Evolutionary conservation across 2,888 invertebrate species (phyloP), one percentile per base, ranked within the genome.

Genomic region (Busseola fusca): DNA sequence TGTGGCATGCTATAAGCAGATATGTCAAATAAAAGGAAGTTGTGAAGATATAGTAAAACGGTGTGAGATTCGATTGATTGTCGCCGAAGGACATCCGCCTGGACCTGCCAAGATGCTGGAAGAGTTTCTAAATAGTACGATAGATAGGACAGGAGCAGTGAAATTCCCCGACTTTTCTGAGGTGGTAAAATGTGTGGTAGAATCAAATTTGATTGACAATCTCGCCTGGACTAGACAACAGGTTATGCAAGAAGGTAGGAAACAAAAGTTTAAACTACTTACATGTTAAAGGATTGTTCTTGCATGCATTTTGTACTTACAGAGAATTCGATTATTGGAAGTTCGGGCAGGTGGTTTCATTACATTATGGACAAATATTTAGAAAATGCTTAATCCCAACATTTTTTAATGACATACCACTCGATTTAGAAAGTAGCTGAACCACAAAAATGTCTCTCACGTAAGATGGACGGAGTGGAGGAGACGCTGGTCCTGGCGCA

Each of bases 91-190:
- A 0, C 90, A 90, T 27, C 89, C 90, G 0, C 77, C 88, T 0
- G 92, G 92, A 0, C 92, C 96, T 75, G 93, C 88, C 71, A 84
- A 80, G 42, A 85, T 76, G 21, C 83, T 95, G 0, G 92, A 94
- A 76, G 18, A 75, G 3, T 90, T 90, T 58, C 86, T 95, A 0
- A 94, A 94, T 56, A 73, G 73, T 0, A 90, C 89, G 0, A 89
- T 91, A 12, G 90, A 87, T 0, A 74, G 67, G 14, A 85, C 90
- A 30, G 94, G 94, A 0, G 64, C 84, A 9, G 89, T 91, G 0
- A 86, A 86, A 0, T 93, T 94, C 64, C 97, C 94, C 18, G 97
- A 94, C 89, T 96, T 95, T 85, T 87, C 86, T 34, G 96, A 96
- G 86, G 94, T 95, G 0, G 80, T 91, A 0, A 71, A 84, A 4